Evolutionary conservation across 2,888 invertebrate genomes (phyloP).

Genomic region (Elgonia sp.): DNA sequence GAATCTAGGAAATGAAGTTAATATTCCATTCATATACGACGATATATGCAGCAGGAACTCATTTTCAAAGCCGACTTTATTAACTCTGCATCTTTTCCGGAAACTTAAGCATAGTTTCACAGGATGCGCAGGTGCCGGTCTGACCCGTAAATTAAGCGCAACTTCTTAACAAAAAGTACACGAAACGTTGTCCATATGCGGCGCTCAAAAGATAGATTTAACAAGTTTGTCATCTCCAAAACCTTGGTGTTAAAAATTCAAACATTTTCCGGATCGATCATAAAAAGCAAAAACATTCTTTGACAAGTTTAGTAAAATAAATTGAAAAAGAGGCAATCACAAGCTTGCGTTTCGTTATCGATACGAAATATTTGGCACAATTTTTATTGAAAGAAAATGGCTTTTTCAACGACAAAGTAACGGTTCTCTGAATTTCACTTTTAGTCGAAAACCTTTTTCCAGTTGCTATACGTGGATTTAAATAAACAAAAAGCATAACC

Average conservation of each 20-base stretch:
- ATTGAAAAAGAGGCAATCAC: conserved; percentile 38
- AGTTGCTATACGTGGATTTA: neutral
- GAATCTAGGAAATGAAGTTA: conserved; percentile 13
- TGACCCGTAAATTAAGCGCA: conserved; percentile 70
- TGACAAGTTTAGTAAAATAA: conserved; percentile 36
- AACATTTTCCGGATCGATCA: too few species aligned
- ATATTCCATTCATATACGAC: conserved; percentile 33
- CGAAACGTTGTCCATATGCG: conserved; percentile 52
- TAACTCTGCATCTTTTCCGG: conserved; percentile 64
- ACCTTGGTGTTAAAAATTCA: too few species aligned
- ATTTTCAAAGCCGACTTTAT: conserved; percentile 66
- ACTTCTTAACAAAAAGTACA: conserved; percentile 69
- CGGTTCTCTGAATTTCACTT: neutral
- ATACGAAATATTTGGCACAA: conserved; percentile 21
- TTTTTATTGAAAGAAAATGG: conserved; percentile 27
- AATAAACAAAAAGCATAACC: too few species aligned
- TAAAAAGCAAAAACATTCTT: neutral
- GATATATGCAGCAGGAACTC: conserved; percentile 26
- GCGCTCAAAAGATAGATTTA: conserved; percentile 61
- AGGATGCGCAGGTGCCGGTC: conserved; percentile 67
- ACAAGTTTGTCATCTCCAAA: conserved; percentile 39
- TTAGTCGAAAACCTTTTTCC: neutral
- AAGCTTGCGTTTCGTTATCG: conserved; percentile 7
- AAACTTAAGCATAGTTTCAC: conserved; percentile 61
- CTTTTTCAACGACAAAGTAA: neutral